A percentile compares a stretch with the other conserved stretches of the same genome.
Conservation (phyloP, 1,140 invertebrate species). For the Samia ricini region DNA sequence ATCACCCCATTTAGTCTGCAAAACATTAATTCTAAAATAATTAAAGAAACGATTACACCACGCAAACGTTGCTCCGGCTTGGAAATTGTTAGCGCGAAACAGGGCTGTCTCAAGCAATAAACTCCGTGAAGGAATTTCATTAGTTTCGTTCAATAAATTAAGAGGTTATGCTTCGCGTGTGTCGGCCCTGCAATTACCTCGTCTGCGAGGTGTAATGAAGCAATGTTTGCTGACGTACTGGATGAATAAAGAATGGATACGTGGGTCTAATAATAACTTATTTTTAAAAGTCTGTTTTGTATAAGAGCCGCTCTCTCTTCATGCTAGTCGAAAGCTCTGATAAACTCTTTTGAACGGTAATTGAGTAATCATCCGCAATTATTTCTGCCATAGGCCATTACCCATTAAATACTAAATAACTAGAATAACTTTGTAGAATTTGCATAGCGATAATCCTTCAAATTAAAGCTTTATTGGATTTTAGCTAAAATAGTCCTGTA, state of each 20-base stretch:
- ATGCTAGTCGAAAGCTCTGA: too few species aligned
- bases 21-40: constrained; percentile 66
- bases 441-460: too few species aligned
- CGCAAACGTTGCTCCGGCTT: not conserved
- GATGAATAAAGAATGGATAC: constrained; percentile 8
- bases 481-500: too few species aligned
- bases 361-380: too few species aligned
- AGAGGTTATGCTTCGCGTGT: constrained; percentile 73
- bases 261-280: too few species aligned
- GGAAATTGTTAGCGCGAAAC: constrained; percentile 65
- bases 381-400: too few species aligned
- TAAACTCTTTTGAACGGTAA: too few species aligned
- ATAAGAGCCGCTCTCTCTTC: too few species aligned
- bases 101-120: constrained; percentile 70
- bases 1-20: not conserved
- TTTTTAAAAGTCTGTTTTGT: too few species aligned
- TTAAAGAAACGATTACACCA: constrained; percentile 69
- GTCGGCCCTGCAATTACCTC: constrained; percentile 73
- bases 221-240: constrained; percentile 16
- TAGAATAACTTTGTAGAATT: too few species aligned
- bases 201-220: constrained; percentile 68
- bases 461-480: too few species aligned
- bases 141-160: constrained; percentile 77
- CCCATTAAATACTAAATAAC: too few species aligned
- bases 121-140: constrained; percentile 74